Conservation (phyloP, 2,888 invertebrate genomes). For the Phortica magna region DNA sequence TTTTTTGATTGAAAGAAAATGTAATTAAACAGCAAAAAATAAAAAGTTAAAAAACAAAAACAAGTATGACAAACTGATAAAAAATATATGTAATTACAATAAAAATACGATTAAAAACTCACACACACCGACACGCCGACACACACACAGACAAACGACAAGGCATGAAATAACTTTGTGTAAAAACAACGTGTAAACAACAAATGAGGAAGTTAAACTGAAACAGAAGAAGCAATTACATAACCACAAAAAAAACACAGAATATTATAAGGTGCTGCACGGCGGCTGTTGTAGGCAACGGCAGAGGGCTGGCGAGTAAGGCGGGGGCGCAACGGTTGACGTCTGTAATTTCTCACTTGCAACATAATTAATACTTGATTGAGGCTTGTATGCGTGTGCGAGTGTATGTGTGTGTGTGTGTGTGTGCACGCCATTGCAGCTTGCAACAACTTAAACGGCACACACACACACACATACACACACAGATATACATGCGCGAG, state of each 20-base stretch:
- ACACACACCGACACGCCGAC: background rate
- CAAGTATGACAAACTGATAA: no score
- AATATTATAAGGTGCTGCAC: background rate
- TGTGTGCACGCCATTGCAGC: slow-evolving; percentile 4
- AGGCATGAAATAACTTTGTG: background rate
- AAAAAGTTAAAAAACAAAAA: slow-evolving; percentile 12
- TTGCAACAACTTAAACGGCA: background rate
- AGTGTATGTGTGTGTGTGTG: slow-evolving; percentile 22
- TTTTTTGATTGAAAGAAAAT: slow-evolving; percentile 7
- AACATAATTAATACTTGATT: slow-evolving; percentile 35
- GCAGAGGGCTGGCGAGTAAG: background rate
- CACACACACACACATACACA: background rate
- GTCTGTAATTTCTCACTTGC: slow-evolving; percentile 29
- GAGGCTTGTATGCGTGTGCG: background rate
- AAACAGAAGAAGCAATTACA: slow-evolving; percentile 9
- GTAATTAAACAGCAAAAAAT: slow-evolving; percentile 22
- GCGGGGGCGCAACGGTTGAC: background rate
- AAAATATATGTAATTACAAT: no score
- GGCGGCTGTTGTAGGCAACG: background rate
- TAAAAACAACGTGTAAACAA: background rate
- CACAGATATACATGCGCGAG: background rate
- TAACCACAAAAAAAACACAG: slow-evolving; percentile 1
- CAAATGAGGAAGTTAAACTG: slow-evolving; percentile 22
- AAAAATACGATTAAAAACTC: background rate
- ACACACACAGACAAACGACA: background rate